Base-by-base conservation (phyloP, 2,113 vertebrate species). In the Hypanus sabinus region DNA sequence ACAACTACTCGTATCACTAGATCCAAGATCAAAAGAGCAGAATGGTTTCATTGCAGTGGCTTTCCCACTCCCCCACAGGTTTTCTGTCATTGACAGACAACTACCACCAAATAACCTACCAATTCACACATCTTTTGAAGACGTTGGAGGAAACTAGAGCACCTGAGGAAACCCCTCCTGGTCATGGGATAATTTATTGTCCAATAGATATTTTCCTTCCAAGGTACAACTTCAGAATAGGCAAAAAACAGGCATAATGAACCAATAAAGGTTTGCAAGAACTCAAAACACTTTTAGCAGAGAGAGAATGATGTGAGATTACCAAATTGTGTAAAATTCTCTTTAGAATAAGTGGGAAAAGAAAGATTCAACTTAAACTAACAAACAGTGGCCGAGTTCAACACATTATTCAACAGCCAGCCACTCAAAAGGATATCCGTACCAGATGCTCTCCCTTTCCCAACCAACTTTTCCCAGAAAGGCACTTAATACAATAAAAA, bases 381-480 rank as follows among this genome's bases (percentile, higher is more conserved):
- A 88, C 85, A 65, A 92, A 46, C 20, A 20, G 33, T 90, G 57
- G 33, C 60, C 65, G 62, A 90, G 65, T 92, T 33, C 33, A 27
- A 22, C 22, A 68, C 36, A 71, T 24, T 12, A 46, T 36, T 65
- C 57, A 88, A 5, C 85, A 30, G 27, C 30, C 83, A 87, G 60
- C 83, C 46, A 60, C 85, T 33, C 57, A 33, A n/a, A 30, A 92
- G 90, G 90, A 93, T 93, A 73, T 93, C 90, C 68, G 22, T n/a
- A 38, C 65, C 36, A n/a, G 36, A 71, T 1, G n/a, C 68, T 46
- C 73, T 68, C 20, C 68, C 30, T 33, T 73, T 73, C 68, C 90
- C 46, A 20, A 12, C 38, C 68, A 73, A 2, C 68, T 68, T 12
- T 5, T 92, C 70, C 68, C 68, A 93, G 3, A 38, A 14, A 73